These are phyloP conservation scores for Abrostola triplasia DNA, from an alignment of 2,888 invertebrate species.

Conservation along the genomic window DNA sequence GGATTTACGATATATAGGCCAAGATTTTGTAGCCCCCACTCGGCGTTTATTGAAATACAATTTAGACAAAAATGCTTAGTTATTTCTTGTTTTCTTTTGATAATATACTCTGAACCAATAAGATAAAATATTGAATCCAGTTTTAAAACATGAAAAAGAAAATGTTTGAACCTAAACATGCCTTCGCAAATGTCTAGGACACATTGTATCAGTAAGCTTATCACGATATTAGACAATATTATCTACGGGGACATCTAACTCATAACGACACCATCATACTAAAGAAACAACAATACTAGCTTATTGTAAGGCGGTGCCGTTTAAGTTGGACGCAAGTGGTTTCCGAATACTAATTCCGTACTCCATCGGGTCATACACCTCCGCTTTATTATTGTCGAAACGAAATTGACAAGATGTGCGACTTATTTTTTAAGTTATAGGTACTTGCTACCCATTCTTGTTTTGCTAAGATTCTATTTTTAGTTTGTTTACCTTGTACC, in stretches of 20 bases:
- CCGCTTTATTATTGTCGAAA: conserved; percentile 46
- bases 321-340: conserved; percentile 38
- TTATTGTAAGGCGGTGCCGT: conserved; percentile 33
- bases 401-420: conserved; percentile 33
- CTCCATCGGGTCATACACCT: conserved; percentile 51
- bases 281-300: conserved; percentile 44
- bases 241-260: conserved; percentile 50
- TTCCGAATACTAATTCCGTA: conserved; percentile 52
- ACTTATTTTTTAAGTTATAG: conserved; percentile 28
- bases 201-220: conserved; percentile 21
- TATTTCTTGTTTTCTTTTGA: too few species aligned
- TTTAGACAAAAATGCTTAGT: too few species aligned
- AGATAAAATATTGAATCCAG: too few species aligned
- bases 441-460: conserved; percentile 3
- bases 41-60: not conserved
- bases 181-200: not conserved
- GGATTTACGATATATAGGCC: conserved; percentile 28
- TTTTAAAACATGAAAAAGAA: too few species aligned
- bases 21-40: not conserved
- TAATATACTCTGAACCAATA: too few species aligned
- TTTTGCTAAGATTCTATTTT: conserved; percentile 2
- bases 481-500: not conserved
- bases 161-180: not conserved
- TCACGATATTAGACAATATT: conserved; percentile 56
- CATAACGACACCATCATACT: conserved; percentile 36